Percentiles rank a stretch among this genome's conserved stretches.
phyloP scores from a whole-genome alignment of 2,888 invertebrate genomes.

The Chesias legatella region DNA sequence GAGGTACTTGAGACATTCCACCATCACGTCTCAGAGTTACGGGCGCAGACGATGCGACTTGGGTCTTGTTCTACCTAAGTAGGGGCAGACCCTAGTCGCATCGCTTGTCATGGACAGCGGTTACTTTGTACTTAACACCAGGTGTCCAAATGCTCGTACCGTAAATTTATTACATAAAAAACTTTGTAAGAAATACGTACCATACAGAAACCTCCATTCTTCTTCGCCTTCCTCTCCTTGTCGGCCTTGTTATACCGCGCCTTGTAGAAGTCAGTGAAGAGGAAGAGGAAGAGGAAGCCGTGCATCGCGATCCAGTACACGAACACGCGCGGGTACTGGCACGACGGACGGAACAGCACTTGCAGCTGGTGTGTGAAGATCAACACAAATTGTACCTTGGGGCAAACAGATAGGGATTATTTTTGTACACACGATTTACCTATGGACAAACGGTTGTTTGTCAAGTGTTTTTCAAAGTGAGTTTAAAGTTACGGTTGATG shows the following conservation, averaged over 20 bases:
- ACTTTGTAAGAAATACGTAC: conserved; percentile 65
- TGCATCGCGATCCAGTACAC: conserved; percentile 97
- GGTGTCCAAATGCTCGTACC: no score
- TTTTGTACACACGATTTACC: background rate
- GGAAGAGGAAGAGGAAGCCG: conserved; percentile 94
- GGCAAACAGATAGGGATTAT: background rate
- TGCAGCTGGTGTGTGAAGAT: conserved; percentile 96
- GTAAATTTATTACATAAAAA: no score
- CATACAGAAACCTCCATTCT: conserved; percentile 83
- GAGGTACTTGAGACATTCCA: no score
- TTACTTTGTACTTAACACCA: no score
- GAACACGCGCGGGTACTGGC: conserved; percentile 94
- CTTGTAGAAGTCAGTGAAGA: conserved; percentile 97
- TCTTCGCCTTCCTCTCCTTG: conserved; percentile 41
- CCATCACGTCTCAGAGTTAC: no score
- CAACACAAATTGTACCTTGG: conserved; percentile 93
- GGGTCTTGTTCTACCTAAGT: no score
- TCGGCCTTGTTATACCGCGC: conserved; percentile 83
- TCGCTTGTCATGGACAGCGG: no score
- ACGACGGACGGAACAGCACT: conserved; percentile 93
- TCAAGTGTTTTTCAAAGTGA: no score
- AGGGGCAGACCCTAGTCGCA: no score
- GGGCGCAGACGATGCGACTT: no score
- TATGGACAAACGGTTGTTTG: no score
- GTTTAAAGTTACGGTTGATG: no score